Evolutionary conservation across 2,888 invertebrate genomes (phyloP), one percentile per base, ranked within the genome.

Genomic region (Rhimphoctona megacephalus): DNA sequence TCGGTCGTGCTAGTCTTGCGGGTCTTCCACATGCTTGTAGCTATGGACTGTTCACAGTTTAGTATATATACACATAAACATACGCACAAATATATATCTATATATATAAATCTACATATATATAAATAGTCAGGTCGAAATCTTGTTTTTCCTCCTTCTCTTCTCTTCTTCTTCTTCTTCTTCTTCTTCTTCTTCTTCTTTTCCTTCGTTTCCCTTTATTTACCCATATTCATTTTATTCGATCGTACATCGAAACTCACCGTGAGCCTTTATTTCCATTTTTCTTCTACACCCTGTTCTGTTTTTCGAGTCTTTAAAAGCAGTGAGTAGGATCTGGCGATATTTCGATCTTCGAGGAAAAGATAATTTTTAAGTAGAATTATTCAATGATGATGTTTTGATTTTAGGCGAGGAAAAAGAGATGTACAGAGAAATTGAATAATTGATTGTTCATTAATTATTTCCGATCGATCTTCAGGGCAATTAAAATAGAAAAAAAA

Each of bases 221-320:
- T 83, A 61, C 64, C 80, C 73, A 57, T 86, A 83, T 86, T 83
- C 81, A 83, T 83, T 81, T 86, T 80, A 86, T 86, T 86, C 80
- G 80, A 43, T 61, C 69, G 74, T 74, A 82, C 46, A 73, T 81
- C 78, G 82, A 74, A 39, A 33, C 66, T 64, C 64, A 33, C 66
- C 73, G 43, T 8, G 19, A 57, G 25, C 36, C 43, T 43, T 72
- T 80, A 54, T 46, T 61, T 61, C 30, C 61, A 22, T 64, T 64
- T 64, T 52, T 72, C 22, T 61, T 64, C 64, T 81, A 19, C 36
- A 22, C 22, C 14, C 46, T 11, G 43, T 64, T 33, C 19, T 64
- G 43, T 64, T 77, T 43, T 77, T 46, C 30, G n/a, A 64, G 61
- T 33, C 64, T 36, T 36, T 33, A 9, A 49, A 70, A 70, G 69